Evolutionary conservation across 2,797 vertebrate species (phyloP), one percentile per base, ranked within the genome.

Genomic region (Myripristis jacobus): DNA sequence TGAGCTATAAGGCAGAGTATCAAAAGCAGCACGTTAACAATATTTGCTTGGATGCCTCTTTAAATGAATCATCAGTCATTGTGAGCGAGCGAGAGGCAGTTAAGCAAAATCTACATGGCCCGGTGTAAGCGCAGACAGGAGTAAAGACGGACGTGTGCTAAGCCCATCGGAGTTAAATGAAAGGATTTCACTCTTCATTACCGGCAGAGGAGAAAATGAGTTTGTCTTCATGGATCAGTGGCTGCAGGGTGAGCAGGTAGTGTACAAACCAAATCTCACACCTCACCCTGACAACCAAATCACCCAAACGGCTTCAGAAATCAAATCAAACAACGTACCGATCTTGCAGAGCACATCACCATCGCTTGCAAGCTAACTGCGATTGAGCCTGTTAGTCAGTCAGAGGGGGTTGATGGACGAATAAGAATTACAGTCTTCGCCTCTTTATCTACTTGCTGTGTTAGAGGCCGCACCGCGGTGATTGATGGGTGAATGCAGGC

Each of bases 151-250:
- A 52, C 57, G 81, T 29, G 84, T 52, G 73, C 56, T 72, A 79
- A 80, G 75, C 52, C 58, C 56, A 21, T 29, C 1, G 46, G 56
- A 13, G 44, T 76, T 79, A 80, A 85, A 87, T 69, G 68, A 83
- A 73, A 65, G 77, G 65, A 84, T 86, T 89, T 88, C 77, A 84
- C 82, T 92, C 88, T 91, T 89, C 84, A 89, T 92, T 86, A 91
- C 77, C 13, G 31, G 60, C 24, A 48, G 66, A 86, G 86, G 82
- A 74, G 82, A 88, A 91, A 91, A 93, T 88, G 8, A 91, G 84
- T 88, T 92, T 92, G 90, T 89, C 78, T 90, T 91, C 80, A 85
- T 13, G 74, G 88, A 85, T 85, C 84, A 74, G 76, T 19, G 73
- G 73, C n/a, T 16, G 21, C 48, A 24, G 70, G 60, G 59, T 66